phyloP scores from a whole-genome alignment of 1,140 invertebrate genomes.

The Aphis gossypii region DNA sequence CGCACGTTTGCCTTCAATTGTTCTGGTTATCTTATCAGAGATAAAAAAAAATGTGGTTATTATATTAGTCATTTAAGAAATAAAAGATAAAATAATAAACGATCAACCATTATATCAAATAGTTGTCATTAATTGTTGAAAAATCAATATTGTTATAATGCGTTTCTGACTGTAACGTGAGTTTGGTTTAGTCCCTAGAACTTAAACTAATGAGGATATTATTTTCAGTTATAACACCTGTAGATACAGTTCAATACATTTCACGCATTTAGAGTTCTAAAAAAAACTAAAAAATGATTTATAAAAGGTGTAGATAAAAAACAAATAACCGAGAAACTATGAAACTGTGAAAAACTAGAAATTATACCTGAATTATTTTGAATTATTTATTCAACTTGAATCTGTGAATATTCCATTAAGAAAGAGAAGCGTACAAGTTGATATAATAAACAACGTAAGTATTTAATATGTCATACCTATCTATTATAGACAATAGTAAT shows the following conservation, averaged over 20 bases:
- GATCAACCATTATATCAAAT: background rate
- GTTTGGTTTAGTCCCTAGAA: background rate
- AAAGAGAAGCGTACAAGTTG: background rate
- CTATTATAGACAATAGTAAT: background rate
- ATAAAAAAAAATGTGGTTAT: background rate
- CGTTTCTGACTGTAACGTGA: background rate
- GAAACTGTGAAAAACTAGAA: background rate
- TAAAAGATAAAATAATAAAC: background rate
- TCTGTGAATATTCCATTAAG: background rate
- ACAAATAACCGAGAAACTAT: background rate
- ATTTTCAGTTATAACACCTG: background rate
- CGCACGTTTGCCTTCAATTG: background rate
- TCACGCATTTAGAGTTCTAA: background rate
- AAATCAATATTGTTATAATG: background rate
- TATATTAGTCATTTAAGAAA: background rate
- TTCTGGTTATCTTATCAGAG: background rate
- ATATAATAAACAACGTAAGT: background rate
- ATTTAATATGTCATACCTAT: background rate
- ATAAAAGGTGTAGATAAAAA: background rate
- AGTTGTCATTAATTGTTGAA: background rate
- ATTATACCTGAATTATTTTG: background rate
- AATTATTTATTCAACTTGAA: background rate
- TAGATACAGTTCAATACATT: background rate
- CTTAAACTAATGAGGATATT: background rate
- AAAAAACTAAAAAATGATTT: background rate